Base-by-base conservation (phyloP, 1,140 invertebrate species). In the Nebria ingens region DNA sequence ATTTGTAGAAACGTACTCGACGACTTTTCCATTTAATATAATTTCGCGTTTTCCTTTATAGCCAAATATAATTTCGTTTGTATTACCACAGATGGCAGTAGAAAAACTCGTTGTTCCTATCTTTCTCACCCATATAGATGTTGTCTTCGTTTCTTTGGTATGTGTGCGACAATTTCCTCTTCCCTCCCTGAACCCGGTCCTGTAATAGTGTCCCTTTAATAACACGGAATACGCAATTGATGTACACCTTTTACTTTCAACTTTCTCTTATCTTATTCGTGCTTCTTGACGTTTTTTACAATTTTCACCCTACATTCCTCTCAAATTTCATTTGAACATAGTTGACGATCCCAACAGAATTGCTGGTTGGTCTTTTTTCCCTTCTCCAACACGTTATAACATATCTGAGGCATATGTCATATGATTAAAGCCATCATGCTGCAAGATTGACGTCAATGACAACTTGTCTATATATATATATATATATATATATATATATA, bases 1-100 rank as follows among this genome's bases (percentile, higher is more conserved):
- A 45, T 45, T 45, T 45, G 40, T 45, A 45, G 40, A 45, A 45
- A 45, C 40, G 40, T n/a, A 45, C 9, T 45, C 40, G 15, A 45
- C 40, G 40, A 45, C 40, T 4, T 6, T 45, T 4, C 9, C 40
- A 45, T 45, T 45, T 45, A 45, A 45, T 45, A 45, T 45, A 45
- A 45, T 45, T 45, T 45, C 40, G 40, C 40, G 40, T 45, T 45
- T 17, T 6, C 40, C 40, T 45, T 45, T 45, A 45, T 45, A 17
- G 17, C 40, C 40, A 45, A 45, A 45, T 45, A 45, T 45, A 45
- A 45, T 45, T 45, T 45, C 40, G 40, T 45, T 45, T 45, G 40
- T 45, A 45, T 45, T 45, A 45, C 40, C 40, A 45, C 40, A 45
- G 40, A 45, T 45, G 40, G 40, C n/a, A n/a, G n/a, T 45, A 45